Evolutionary conservation across 2,888 invertebrate species (phyloP).

Genomic region (Sisyra nigra): DNA sequence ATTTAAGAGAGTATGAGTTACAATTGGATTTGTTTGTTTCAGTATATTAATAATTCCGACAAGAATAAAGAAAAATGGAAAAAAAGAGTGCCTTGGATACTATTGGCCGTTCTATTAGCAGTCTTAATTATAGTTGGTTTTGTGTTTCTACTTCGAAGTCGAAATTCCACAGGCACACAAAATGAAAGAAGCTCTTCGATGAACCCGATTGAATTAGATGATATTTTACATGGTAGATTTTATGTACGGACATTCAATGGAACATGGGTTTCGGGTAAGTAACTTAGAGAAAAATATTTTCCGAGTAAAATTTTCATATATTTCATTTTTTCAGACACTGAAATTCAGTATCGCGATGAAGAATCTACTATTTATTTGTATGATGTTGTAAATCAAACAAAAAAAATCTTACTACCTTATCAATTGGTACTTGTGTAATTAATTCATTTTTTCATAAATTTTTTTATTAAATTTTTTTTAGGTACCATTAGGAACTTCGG

Average conservation of each 20-base stretch:
- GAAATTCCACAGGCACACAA: too few species aligned
- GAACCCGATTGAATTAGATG: slow-evolving; percentile 40
- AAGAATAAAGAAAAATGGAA: background rate
- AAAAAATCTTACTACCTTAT: slow-evolving; percentile 29
- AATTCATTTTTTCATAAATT: background rate
- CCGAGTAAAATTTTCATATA: slow-evolving; percentile 10
- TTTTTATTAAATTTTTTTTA: slow-evolving; percentile 15
- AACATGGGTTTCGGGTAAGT: slow-evolving; percentile 62
- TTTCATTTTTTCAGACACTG: slow-evolving; percentile 36
- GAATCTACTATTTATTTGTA: slow-evolving; percentile 38
- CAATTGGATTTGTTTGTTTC: too few species aligned
- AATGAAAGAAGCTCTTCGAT: too few species aligned
- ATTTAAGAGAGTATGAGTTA: too few species aligned
- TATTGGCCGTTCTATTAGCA: slow-evolving; percentile 8
- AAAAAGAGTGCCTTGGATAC: too few species aligned
- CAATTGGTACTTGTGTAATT: slow-evolving; percentile 27
- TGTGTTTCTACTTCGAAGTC: too few species aligned
- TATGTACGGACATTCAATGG: slow-evolving; percentile 57
- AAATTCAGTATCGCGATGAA: slow-evolving; percentile 43
- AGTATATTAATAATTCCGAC: background rate
- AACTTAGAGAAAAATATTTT: slow-evolving; percentile 3
- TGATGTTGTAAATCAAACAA: slow-evolving; percentile 29
- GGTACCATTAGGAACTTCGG: slow-evolving; percentile 27
- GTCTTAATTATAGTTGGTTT: slow-evolving; percentile 4
- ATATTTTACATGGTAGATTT: slow-evolving; percentile 51